Percentiles rank a stretch among this genome's conserved stretches.
Evolutionary conservation across 1,140 invertebrate genomes (phyloP).

Genomic region (Tetranychus urticae): DNA sequence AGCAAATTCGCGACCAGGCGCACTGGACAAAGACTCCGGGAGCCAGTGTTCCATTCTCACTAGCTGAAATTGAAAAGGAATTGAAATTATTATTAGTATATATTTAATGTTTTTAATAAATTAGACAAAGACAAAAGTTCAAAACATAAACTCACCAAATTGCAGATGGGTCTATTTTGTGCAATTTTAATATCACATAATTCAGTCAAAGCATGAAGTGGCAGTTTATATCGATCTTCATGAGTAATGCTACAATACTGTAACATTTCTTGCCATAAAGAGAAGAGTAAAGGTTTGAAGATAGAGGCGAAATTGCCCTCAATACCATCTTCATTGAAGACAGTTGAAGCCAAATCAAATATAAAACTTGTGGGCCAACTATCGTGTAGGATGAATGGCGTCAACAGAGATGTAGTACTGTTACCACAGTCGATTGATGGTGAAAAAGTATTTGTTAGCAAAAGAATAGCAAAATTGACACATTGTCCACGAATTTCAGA

Average conservation of each 20-base stretch:
- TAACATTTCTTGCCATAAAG: slow-evolving; percentile 35
- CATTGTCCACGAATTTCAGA: background rate
- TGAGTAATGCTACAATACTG: slow-evolving; percentile 35
- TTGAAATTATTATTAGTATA: background rate
- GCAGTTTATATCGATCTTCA: slow-evolving; percentile 39
- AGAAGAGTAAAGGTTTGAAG: slow-evolving; percentile 42
- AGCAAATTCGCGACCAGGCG: slow-evolving; percentile 52
- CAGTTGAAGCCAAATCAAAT: background rate
- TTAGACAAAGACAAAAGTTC: background rate
- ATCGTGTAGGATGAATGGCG: background rate
- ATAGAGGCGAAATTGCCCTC: slow-evolving; percentile 12
- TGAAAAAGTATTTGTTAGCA: background rate
- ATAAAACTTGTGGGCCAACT: background rate
- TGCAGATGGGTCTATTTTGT: slow-evolving; percentile 44
- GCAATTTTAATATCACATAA: slow-evolving; percentile 38
- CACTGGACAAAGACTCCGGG: slow-evolving; percentile 37
- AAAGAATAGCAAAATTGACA: background rate
- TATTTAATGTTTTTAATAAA: background rate
- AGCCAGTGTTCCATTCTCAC: slow-evolving; percentile 40
- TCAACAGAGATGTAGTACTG: background rate
- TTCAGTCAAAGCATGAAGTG: slow-evolving; percentile 37
- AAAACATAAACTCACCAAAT: slow-evolving; percentile 31
- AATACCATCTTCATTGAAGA: background rate
- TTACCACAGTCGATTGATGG: background rate
- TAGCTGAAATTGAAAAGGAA: slow-evolving; percentile 15